A percentile compares a stretch with the other conserved stretches of the same genome.
phyloP scores from a whole-genome alignment of 2,888 invertebrate genomes.

The Acanthosepion pharaonis region DNA sequence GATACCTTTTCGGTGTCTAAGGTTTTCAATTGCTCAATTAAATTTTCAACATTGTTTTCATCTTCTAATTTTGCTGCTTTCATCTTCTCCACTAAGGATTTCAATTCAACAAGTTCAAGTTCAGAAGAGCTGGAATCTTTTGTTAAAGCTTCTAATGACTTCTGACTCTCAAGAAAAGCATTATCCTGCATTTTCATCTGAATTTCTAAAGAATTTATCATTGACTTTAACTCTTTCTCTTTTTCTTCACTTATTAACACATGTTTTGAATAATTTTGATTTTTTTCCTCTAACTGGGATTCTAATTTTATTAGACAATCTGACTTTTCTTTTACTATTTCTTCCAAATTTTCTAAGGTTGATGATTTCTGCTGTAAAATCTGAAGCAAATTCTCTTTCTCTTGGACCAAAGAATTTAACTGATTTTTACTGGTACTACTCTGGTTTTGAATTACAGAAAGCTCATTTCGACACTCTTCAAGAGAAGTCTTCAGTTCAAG shows the following conservation, averaged over 20 bases:
- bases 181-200: background rate
- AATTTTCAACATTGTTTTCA: background rate
- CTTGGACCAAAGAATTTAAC: slow-evolving; percentile 41
- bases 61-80: slow-evolving; percentile 52
- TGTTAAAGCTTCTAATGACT: background rate
- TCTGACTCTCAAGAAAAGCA: background rate
- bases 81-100: slow-evolving; percentile 45
- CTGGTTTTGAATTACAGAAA: background rate
- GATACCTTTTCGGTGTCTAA: slow-evolving; percentile 46
- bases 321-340: slow-evolving; percentile 45
- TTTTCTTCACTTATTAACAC: slow-evolving; percentile 36
- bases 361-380: slow-evolving; percentile 48
- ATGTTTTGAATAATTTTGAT: background rate
- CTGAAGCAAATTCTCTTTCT: slow-evolving; percentile 49
- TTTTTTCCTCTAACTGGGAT: slow-evolving; percentile 48
- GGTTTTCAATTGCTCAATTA: slow-evolving; percentile 36
- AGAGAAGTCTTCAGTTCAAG: background rate
- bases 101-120: slow-evolving; percentile 46
- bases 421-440: background rate
- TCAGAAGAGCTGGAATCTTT: slow-evolving; percentile 8
- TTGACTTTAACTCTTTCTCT: slow-evolving; percentile 36
- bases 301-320: background rate
- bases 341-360: slow-evolving; percentile 48
- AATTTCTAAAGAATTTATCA: background rate
- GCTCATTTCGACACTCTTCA: background rate